Percentiles rank a stretch among this genome's conserved stretches.
Conservation (phyloP, 2,888 invertebrate genomes). For the Monoplex corrugatus region DNA sequence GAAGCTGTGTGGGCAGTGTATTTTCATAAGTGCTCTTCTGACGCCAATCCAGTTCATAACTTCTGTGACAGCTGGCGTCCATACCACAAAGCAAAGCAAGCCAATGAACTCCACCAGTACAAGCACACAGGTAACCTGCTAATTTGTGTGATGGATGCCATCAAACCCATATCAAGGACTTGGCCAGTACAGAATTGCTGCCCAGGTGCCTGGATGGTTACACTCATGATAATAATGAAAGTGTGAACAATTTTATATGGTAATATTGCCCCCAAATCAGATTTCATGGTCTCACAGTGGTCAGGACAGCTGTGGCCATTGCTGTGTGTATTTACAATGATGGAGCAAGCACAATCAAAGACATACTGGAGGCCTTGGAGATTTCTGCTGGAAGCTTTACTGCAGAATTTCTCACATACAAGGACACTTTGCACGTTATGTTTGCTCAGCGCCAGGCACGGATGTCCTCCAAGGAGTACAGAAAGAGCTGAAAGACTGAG, state of each 20-base stretch:
- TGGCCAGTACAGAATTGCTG: neutral
- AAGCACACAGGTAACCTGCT: slow-evolving; percentile 2
- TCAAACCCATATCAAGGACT: slow-evolving; percentile 30
- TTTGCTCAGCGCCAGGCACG: slow-evolving; percentile 6
- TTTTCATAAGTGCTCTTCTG: too few species aligned
- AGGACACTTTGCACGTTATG: slow-evolving; percentile 1
- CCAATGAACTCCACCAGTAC: neutral
- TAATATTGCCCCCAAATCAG: neutral
- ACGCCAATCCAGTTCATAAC: too few species aligned
- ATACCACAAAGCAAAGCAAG: too few species aligned
- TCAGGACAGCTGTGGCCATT: slow-evolving; percentile 26
- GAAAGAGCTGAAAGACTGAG: slow-evolving; percentile 38
- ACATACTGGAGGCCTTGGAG: neutral
- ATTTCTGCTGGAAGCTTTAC: slow-evolving; percentile 15
- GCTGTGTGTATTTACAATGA: slow-evolving; percentile 34
- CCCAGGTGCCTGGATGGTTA: neutral
- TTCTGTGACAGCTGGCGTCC: too few species aligned
- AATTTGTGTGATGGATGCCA: slow-evolving; percentile 29
- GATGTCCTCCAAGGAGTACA: slow-evolving; percentile 27
- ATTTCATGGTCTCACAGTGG: slow-evolving; percentile 25
- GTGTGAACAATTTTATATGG: neutral
- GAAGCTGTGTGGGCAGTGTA: too few species aligned
- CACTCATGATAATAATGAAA: slow-evolving; percentile 6
- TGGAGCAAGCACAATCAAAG: slow-evolving; percentile 21
- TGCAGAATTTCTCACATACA: neutral